phyloP scores from a whole-genome alignment of 2,113 vertebrate species.

The Tylochromis polylepis region DNA sequence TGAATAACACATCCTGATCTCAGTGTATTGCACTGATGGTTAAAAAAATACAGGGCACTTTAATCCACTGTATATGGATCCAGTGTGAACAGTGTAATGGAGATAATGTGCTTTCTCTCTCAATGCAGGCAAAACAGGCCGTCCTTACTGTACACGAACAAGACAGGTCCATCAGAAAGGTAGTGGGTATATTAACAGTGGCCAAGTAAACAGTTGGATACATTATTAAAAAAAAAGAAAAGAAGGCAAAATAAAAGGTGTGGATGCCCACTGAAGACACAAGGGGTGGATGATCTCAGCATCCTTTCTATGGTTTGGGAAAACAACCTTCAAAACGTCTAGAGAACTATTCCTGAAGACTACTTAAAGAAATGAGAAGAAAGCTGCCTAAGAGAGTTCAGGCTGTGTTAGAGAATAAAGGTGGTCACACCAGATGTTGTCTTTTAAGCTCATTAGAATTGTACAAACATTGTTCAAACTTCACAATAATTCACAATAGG shows the following conservation, averaged over 20 bases:
- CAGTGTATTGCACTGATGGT: not conserved
- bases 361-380: no score
- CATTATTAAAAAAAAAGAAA: not conserved
- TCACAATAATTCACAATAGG: not conserved
- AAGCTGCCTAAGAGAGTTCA: not conserved
- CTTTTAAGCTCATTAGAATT: not conserved
- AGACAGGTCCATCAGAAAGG: not conserved
- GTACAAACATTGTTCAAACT: not conserved
- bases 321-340: not conserved
- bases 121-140: not conserved
- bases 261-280: not conserved
- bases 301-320: not conserved
- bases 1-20: not conserved
- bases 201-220: not conserved
- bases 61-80: not conserved
- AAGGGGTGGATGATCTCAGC: not conserved
- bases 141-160: rapidly evolving
- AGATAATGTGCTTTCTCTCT: not conserved
- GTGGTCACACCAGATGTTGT: not conserved
- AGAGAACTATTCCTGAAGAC: not conserved
- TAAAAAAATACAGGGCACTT: not conserved
- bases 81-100: not conserved
- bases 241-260: not conserved
- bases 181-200: not conserved
- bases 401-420: not conserved